Percentiles rank a stretch among this genome's conserved stretches.
Conservation (phyloP, 2,797 vertebrate genomes). For the Aphelocoma californica region DNA sequence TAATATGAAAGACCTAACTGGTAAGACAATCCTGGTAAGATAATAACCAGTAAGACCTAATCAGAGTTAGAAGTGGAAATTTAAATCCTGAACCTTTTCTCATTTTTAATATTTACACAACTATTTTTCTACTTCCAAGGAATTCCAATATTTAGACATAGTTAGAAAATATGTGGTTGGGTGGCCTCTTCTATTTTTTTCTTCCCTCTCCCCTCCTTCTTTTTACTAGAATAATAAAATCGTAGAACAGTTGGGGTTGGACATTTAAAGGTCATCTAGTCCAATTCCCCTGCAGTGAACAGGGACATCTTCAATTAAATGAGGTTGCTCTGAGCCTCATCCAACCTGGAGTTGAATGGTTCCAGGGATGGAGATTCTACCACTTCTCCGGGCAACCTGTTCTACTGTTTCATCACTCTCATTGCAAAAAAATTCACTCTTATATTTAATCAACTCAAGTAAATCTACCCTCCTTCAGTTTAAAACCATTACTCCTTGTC, state of each 20-base stretch:
- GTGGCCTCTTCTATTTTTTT: not conserved
- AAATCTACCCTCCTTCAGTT: not conserved
- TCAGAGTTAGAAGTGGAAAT: not conserved
- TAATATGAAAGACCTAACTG: not conserved
- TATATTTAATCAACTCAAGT: not conserved
- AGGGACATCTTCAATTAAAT: not conserved
- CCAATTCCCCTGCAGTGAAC: not conserved
- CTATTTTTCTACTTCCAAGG: not conserved
- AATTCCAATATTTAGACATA: not conserved
- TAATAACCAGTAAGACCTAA: not conserved
- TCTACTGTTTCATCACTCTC: not conserved
- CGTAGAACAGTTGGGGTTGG: not conserved
- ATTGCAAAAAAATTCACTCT: not conserved
- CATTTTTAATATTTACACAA: not conserved
- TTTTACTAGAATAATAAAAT: not conserved
- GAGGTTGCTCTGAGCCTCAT: not conserved
- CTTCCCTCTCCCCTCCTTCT: rapidly evolving
- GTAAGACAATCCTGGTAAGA: not conserved
- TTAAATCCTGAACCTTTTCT: not conserved
- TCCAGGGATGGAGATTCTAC: not conserved
- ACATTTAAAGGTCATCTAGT: not conserved
- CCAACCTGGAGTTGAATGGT: not conserved
- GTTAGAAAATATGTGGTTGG: not conserved
- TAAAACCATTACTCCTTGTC: not conserved
- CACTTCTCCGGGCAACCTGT: not conserved